A percentile compares a stretch with the other conserved stretches of the same genome.
These are phyloP conservation scores for Polia nebulosa DNA, from an alignment of 2,888 invertebrate genomes.

Conservation along the genomic window DNA sequence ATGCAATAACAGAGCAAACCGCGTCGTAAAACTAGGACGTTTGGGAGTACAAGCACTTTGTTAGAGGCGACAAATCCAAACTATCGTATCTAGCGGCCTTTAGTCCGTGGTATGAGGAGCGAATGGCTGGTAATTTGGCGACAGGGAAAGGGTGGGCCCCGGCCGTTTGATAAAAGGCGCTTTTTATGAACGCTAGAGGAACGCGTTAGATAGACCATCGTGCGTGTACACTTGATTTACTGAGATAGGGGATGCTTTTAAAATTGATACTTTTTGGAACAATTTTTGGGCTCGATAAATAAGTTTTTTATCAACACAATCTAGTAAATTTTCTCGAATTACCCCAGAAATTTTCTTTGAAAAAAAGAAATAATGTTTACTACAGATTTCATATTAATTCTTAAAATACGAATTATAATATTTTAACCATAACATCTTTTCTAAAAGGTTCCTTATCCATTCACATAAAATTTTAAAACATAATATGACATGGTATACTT, in stretches of 20 bases:
- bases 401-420: no score
- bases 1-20: conserved; percentile 58
- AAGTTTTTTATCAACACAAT: background rate
- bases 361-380: background rate
- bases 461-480: no score
- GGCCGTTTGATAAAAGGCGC: conserved; percentile 76
- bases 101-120: conserved; percentile 70
- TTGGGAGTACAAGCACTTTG: conserved; percentile 55
- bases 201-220: conserved; percentile 59
- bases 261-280: conserved; percentile 12
- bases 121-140: conserved; percentile 82
- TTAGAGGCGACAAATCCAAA: conserved; percentile 55
- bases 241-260: conserved; percentile 14
- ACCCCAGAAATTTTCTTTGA: background rate
- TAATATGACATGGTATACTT: no score
- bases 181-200: conserved; percentile 77
- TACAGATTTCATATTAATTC: background rate
- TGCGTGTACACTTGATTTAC: conserved; percentile 53
- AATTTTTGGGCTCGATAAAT: conserved; percentile 2
- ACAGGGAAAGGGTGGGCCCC: conserved; percentile 84
- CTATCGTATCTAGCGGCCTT: conserved; percentile 65
- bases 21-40: conserved; percentile 57
- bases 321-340: background rate
- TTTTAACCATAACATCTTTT: background rate
- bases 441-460: no score